Base-by-base conservation (phyloP, 2,888 invertebrate genomes). In the Gastrophysa polygoni region DNA sequence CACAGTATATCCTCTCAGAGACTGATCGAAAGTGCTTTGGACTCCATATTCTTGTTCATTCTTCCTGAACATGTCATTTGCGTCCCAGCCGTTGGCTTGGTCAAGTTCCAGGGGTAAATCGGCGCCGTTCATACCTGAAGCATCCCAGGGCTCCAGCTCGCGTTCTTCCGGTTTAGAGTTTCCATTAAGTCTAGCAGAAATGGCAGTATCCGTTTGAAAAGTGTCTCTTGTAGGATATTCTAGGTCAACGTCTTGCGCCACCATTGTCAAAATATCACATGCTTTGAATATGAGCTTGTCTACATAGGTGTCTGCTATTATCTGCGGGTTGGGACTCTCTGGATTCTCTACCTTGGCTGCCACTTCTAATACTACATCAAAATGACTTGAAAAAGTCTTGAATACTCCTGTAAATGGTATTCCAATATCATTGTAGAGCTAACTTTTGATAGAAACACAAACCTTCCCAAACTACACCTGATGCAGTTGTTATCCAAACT, bases 41-140 rank as follows among this genome's bases (percentile, higher is more conserved):
- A 73, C 95, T 57, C 97, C 96, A 82, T 96, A 97, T 69, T 92
- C 88, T 78, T 89, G 88, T 80, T 95, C 94, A 83, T 98, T 98
- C 80, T 91, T 93, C 69, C 91, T 87, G 83, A 98, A 98, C 98
- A 98, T 98, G 72, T 98, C 97, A 81, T 92, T 90, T 1, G 92
- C 91, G 84, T 96, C 95, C 98, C 98, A 98, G 62, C 98, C 98
- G 84, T 96, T 96, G 82, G 90, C 87, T 77, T 91, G 91, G 77
- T 92, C 92, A 61, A 92, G 81, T 72, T 91, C 91, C 69, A 87
- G 82, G 61, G 88, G 85, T 24, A 87, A 84, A 49, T 86, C 85
- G 74, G 83, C 85, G 10, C 87, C 88, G 80, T 87, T 87, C 8
- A 77, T 67, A 4, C 78, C 77, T 0, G 87, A 85, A 70, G 85